Evolutionary conservation across 2,113 vertebrate species (phyloP), one percentile per base, ranked within the genome.

Genomic region (Malurus elegans): DNA sequence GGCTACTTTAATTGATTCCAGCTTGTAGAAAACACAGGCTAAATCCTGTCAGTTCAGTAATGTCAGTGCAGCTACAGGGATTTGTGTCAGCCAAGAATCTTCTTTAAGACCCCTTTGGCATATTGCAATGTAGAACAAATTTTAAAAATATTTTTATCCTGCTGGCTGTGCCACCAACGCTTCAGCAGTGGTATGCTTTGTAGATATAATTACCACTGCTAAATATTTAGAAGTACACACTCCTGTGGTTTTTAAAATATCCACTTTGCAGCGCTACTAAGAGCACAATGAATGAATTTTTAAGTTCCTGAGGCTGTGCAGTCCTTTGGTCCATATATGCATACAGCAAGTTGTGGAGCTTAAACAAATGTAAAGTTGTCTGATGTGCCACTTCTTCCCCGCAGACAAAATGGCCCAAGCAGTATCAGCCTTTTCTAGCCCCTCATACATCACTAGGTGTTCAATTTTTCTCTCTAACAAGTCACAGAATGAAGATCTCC

Each of bases 11-110:
- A 95, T 97, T 1, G 0, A n/a, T 83, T 92, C 79, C 81, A 95
- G 88, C 86, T 93, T 83, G 88, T 45, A 93, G 92, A 94, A 93
- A 93, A 94, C 53, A 17, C 42, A 66, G 87, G 51, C 81, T 88
- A 88, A 96, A 88, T 92, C 79, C 85, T 95, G 74, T 83, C 47
- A 60, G 82, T 61, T 97, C 50, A 71, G 60, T 86, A 83, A 80
- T 78, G 74, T 86, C 88, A 88, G 24, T 62, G 51, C 45, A 92
- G 60, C 82, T 56, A 83, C 44, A 76, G 79, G 51, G 85, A 86
- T 92, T 93, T 96, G 85, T 93, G 72, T 92, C 90, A 80, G 94
- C 79, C 40, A 71, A 60, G 38, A 88, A 64, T 86, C 71, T 94
- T 91, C 74, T 54, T 76, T 85, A 83, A 51, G 56, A 60, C 90